Evolutionary conservation across 1,140 invertebrate genomes (phyloP), one percentile per base, ranked within the genome.

Genomic region (Lepidurus apus): DNA sequence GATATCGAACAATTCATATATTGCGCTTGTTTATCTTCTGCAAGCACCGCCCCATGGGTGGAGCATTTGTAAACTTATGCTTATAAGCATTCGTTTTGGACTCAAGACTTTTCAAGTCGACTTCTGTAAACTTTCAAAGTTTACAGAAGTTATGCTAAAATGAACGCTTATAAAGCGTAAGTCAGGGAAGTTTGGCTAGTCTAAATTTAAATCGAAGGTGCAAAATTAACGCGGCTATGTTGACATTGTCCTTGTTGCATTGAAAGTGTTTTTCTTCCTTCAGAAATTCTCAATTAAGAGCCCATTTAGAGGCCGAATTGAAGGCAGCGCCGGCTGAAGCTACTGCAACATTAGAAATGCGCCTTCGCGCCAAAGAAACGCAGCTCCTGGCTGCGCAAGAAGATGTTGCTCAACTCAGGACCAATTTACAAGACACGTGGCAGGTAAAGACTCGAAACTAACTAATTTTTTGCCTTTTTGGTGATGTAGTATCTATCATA

Each of bases 361-460:
- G 85, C 77, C 80, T 87, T 77, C 82, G 84, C 78, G 81, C 84
- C 74, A 83, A 84, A 47, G 86, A 87, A 77, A 85, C 82, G 74
- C 84, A 87, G 80, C 84, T 87, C 77, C 81, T 83, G 76, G 84
- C 86, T 76, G 83, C 85, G 80, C 82, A 84, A 76, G 86, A 87
- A 81, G 85, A 87, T 78, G 84, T 87, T 7, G 84, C 85, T 79
- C 84, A 85, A 77, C 82, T 87, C 81, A 84, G 86, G 80, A 84
- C 85, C 77, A 84, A 87, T 81, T 81, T 87, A 43, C 85, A 86
- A 83, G 85, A 76, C 42, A 78, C 81, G 5, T 77, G 78, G 75
- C 77, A 77, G 42, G 82, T 82, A 74, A 82, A 81, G 47, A 42
- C 1, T 7, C 17, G 65, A 21, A 73, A 74, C 24, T 26, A 24